Conservation (phyloP, 1,140 invertebrate genomes). For the Oedothorax gibbosus region DNA sequence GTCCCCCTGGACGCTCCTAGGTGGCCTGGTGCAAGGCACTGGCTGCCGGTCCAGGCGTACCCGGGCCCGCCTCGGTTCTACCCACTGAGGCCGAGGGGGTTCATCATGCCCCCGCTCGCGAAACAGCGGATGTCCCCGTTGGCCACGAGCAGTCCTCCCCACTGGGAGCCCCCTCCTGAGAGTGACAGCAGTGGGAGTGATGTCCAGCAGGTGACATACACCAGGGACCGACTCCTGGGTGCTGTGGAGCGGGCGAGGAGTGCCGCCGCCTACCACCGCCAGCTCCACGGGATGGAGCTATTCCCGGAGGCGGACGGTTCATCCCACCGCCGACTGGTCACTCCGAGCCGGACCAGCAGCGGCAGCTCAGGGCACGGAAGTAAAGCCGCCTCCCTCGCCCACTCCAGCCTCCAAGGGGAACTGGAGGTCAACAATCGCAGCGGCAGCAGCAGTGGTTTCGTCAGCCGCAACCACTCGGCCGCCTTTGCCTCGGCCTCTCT, state of each 20-base stretch:
- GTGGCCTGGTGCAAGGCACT: slow-evolving; percentile 45
- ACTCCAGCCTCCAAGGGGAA: slow-evolving; percentile 63
- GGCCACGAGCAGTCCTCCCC: slow-evolving; percentile 67
- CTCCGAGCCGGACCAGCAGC: slow-evolving; percentile 62
- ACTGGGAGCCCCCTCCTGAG: slow-evolving; percentile 36
- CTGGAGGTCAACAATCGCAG: slow-evolving; percentile 61
- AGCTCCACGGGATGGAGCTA: slow-evolving; percentile 40
- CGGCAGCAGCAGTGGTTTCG: slow-evolving; percentile 64
- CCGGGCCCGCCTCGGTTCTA: slow-evolving; percentile 43
- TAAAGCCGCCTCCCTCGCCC: slow-evolving; percentile 60
- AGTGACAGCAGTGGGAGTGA: slow-evolving; percentile 53
- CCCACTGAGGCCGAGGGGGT: slow-evolving; percentile 41
- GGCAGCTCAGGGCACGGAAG: slow-evolving; percentile 63
- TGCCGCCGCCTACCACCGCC: slow-evolving; percentile 64
- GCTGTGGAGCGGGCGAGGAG: slow-evolving; percentile 68
- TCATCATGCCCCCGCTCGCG: slow-evolving; percentile 20
- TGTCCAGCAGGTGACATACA: slow-evolving; percentile 67
- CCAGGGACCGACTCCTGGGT: slow-evolving; percentile 69
- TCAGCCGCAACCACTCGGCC: slow-evolving; percentile 62
- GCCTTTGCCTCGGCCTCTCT: slow-evolving; percentile 66
- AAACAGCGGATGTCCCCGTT: slow-evolving; percentile 63
- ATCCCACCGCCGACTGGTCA: slow-evolving; percentile 5
- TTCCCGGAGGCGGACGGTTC: slow-evolving; percentile 35
- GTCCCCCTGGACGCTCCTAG: slow-evolving; percentile 31
- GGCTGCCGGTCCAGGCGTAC: slow-evolving; percentile 52